Percentiles rank a stretch among this genome's conserved stretches.
These are phyloP conservation scores for Trypoxylon attenuatum DNA, from an alignment of 2,888 invertebrate genomes.

Conservation along the genomic window DNA sequence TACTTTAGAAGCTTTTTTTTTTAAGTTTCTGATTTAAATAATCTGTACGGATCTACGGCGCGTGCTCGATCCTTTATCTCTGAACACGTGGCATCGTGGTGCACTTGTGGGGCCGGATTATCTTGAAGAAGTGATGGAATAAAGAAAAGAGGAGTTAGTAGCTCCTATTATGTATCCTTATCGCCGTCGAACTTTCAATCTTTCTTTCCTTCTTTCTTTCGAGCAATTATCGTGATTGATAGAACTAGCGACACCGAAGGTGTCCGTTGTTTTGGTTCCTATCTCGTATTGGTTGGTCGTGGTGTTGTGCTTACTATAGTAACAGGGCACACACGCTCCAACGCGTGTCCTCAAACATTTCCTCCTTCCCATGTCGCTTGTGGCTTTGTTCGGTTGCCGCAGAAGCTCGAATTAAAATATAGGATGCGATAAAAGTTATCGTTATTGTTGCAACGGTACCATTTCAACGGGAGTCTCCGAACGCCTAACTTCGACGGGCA, in stretches of 20 bases:
- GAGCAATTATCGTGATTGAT: background rate
- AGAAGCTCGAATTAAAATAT: conserved; percentile 13
- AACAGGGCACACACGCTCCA: no score
- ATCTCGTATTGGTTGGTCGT: background rate
- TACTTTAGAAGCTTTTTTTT: no score
- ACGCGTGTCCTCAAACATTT: conserved; percentile 23
- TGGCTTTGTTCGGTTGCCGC: conserved; percentile 27
- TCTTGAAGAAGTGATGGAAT: no score
- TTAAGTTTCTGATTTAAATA: no score
- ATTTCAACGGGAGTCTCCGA: background rate
- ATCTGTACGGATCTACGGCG: no score
- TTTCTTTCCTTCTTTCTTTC: background rate
- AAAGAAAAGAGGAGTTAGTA: no score
- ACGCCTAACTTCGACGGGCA: background rate
- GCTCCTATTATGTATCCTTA: no score
- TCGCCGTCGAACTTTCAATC: background rate
- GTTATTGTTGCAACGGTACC: conserved; percentile 8
- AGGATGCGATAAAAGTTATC: conserved; percentile 32
- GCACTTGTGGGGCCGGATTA: no score
- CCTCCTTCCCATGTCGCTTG: conserved; percentile 26
- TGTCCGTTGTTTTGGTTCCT: background rate
- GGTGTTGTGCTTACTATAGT: no score
- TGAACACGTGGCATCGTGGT: no score
- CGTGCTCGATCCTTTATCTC: no score
- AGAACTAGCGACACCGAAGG: background rate